Conservation (phyloP, 2,888 invertebrate genomes). For the Mactromeris polynyma region DNA sequence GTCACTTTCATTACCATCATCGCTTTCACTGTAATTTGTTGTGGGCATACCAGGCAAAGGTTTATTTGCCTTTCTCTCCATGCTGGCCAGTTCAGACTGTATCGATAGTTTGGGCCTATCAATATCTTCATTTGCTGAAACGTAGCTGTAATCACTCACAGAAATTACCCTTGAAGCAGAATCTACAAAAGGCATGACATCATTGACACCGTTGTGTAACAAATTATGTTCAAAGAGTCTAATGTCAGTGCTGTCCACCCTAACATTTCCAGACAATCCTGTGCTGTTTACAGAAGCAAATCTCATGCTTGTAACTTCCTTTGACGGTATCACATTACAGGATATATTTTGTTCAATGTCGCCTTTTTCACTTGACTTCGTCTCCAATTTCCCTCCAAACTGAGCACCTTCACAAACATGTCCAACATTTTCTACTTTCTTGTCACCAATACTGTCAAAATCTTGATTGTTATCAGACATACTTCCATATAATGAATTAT, state of each 20-base stretch:
- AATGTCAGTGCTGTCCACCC: neutral
- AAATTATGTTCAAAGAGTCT: neutral
- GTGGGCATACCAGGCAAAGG: neutral
- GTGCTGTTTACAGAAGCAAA: neutral
- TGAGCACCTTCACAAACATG: neutral
- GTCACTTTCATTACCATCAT: neutral
- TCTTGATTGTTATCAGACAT: neutral
- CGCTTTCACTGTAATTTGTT: neutral
- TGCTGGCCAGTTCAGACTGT: neutral
- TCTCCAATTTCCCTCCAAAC: neutral
- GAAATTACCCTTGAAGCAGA: neutral
- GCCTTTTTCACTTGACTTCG: neutral
- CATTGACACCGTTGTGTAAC: neutral
- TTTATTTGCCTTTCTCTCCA: constrained; percentile 18
- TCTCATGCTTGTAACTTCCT: neutral
- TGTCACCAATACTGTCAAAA: neutral
- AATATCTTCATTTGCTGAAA: neutral
- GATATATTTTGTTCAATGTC: neutral
- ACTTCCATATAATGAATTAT: constrained; percentile 6
- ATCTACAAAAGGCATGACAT: neutral
- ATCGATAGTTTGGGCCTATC: neutral
- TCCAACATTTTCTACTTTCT: neutral
- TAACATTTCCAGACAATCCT: neutral
- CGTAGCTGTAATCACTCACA: neutral
- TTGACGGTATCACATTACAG: neutral